Percentiles rank a stretch among this genome's conserved stretches.
Evolutionary conservation across 2,888 invertebrate genomes (phyloP).

Genomic region (Nephrotoma appendiculata): DNA sequence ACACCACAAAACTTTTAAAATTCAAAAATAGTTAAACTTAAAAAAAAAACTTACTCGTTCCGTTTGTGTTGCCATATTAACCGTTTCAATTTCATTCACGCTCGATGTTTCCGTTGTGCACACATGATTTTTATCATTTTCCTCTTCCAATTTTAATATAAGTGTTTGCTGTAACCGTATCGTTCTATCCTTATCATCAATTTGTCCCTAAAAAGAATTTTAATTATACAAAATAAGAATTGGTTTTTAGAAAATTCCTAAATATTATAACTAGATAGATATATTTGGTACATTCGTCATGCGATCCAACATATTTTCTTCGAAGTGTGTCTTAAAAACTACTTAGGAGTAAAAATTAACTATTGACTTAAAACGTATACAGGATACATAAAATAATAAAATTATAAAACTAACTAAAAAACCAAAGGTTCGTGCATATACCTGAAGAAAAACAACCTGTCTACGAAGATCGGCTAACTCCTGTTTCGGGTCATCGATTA

Average conservation of each 20-base stretch:
- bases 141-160: conserved; percentile 42
- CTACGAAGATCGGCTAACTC: conserved; percentile 67
- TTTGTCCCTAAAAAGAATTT: conserved; percentile 44
- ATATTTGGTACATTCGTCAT: background rate
- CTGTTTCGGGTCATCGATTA: conserved; percentile 40
- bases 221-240: background rate
- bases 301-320: background rate
- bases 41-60: conserved; percentile 48
- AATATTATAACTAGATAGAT: background rate
- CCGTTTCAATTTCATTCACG: conserved; percentile 36
- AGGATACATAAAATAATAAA: conserved; percentile 3
- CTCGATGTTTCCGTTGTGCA: conserved; percentile 29
- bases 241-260: background rate
- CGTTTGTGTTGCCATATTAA: conserved; percentile 75
- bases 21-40: background rate
- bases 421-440: conserved; percentile 30
- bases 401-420: conserved; percentile 4
- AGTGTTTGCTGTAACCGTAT: conserved; percentile 67
- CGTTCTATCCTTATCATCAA: conserved; percentile 73
- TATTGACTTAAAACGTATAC: background rate
- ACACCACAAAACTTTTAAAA: too few species aligned
- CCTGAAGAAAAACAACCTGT: conserved; percentile 71
- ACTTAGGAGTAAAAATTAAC: background rate
- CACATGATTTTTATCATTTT: conserved; percentile 23
- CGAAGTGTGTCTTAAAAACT: background rate